Evolutionary conservation across 2,888 invertebrate species (phyloP), one percentile per base, ranked within the genome.

Genomic region (Drosophila villosipedis): DNA sequence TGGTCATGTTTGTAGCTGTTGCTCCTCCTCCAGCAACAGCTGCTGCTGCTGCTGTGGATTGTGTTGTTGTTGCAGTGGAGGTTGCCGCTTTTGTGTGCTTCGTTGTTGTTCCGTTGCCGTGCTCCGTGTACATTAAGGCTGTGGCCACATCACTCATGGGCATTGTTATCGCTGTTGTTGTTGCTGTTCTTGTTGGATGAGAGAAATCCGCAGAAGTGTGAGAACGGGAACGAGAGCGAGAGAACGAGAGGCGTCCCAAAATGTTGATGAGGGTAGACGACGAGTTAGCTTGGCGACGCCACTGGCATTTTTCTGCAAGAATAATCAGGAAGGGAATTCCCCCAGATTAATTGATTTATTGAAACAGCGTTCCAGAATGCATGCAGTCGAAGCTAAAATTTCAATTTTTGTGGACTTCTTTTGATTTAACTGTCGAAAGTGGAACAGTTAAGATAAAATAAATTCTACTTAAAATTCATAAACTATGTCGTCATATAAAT

Each of bases 71-170:
- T 10, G 33, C 19, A n/a, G 71, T 60, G 19, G 71, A 39, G 37
- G 64, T 28, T 62, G 52, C 41, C 28, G 68, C 54, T 54, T 70
- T 82, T 25, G 54, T 4, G 62, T 81, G 82, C 50, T 81, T 58
- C 22, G 58, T 37, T 19, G 55, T 58, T 63, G 73, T 70, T 64
- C 82, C 73, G 70, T 82, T 86, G 43, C 66, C 72, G 47, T 79
- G 80, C 50, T 87, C 89, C 52, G 83, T 65, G 68, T 83, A 87
- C 53, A 76, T 80, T 41, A 84, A 54, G 49, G 83, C 62, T n/a
- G 89, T 30, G 54, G 72, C 77, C 62, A 84, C 80, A 80, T 87
- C 89, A 67, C 76, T 87, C 71, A 89, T 77, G 63, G 87, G 87
- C 87, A 87, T 87, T 87, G 54, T 63, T 68, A 47, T 54, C 65